Evolutionary conservation across 2,888 invertebrate species (phyloP), one percentile per base, ranked within the genome.

Genomic region (Dynastes maya): DNA sequence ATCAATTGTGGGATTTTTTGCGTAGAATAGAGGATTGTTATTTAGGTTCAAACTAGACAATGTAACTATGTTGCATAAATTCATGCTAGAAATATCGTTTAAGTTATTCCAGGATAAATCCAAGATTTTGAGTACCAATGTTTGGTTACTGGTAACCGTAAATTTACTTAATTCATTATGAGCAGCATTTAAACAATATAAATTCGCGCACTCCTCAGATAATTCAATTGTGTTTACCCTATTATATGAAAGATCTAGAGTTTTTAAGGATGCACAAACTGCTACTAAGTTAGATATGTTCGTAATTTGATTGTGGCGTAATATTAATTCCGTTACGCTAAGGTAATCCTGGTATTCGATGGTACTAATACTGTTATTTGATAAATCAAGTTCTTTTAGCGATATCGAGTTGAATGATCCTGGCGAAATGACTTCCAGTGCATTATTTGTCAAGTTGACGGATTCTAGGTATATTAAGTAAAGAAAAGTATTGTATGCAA

Each of bases 51-150:
- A 40, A n/a, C 4, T 67, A n/a, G 1, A 3, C n/a, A 67, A 16
- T 11, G 16, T 1, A 22, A 5, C 8, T 16, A 67, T 13, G 45
- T 45, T 67, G 5, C 22, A 8, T 5, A 40, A 67, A 40, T 45
- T 16, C n/a, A 4, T 45, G 45, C 40, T 67, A 22, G 67, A 45
- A 13, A 70, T 27, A 11, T 40, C 6, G 16, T 1, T 29, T 32
- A 70, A 32, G 11, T 32, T 55, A 16, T 70, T 70, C 29, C 6
- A 53, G 1, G 70, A 70, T 32, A 70, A 53, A 70, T 70, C 1
- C 9, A 70, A 32, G n/a, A 0, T 55, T 2, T 53, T 2, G 6
- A 70, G 0, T 16, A 2, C 9, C 5, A 53, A 13, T 13, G 70
- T 11, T 32, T 29, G 51, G 51, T 4, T 70, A 22, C 45, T 53